Percentiles rank a stretch among this genome's conserved stretches.
Conservation (phyloP, 2,113 vertebrate species). For the Elaphurus davidianus region DNA sequence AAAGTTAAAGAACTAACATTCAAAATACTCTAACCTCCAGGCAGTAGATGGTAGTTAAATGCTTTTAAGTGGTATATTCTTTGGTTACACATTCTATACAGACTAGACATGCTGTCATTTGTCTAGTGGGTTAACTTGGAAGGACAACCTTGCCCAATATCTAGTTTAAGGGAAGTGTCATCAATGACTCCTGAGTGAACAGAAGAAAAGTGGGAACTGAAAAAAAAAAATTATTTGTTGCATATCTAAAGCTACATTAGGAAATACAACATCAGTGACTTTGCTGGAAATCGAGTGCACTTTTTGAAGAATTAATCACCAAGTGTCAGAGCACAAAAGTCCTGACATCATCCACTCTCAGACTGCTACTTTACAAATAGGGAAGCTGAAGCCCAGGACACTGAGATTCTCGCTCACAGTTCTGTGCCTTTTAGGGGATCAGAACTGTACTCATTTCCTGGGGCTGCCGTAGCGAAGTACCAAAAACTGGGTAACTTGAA, state of each 20-base stretch:
- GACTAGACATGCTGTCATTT: constrained; percentile 60
- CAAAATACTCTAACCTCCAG: background rate
- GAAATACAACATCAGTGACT: constrained; percentile 38
- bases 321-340: constrained; percentile 26
- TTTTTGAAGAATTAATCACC: constrained; percentile 59
- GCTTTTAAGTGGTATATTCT: background rate
- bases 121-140: constrained; percentile 51
- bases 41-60: background rate
- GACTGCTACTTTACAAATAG: constrained; percentile 25
- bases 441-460: background rate
- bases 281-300: constrained; percentile 27
- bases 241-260: constrained; percentile 41
- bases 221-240: constrained; percentile 13
- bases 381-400: constrained; percentile 39
- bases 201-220: constrained; percentile 61
- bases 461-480: background rate
- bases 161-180: constrained; percentile 56
- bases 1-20: background rate
- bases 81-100: background rate
- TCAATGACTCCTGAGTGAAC: constrained; percentile 61
- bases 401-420: background rate
- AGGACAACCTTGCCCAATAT: constrained; percentile 68
- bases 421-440: background rate
- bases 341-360: constrained; percentile 32
- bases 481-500: background rate